Base-by-base conservation (phyloP, 2,888 invertebrate genomes). In the Lapara coniferarum region DNA sequence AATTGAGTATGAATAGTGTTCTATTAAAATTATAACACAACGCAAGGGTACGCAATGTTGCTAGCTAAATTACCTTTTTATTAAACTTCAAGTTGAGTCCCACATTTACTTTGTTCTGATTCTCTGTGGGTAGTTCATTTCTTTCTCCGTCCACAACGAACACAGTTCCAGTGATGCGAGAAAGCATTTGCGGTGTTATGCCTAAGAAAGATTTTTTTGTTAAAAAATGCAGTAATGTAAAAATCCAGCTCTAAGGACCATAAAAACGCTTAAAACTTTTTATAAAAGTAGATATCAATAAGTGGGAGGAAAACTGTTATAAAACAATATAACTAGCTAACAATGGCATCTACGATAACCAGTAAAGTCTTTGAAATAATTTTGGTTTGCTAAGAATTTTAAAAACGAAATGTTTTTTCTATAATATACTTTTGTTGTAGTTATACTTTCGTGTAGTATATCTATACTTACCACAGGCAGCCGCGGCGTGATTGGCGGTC, bases 11-110 rank as follows among this genome's bases (percentile, higher is more conserved):
- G 25, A 25, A 25, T 25, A 25, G 25, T 25, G 25, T 25, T 25
- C 2, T 25, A 25, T 1, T 2, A 25, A 25, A 25, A 2, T 25
- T 25, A 25, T 25, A 25, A 25, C 25, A 25, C 25, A 25, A 25
- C 25, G 25, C 25, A 25, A 25, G 2, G 25, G 25, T 25, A 25
- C 25, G 25, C 25, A 25, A 25, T 25, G 25, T 25, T 25, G 25
- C 25, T 25, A 25, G 25, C 25, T 37, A 37, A 37, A 70, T 52
- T 75, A 97, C 96, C 94, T 97, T 95, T 84, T 97, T 98, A 73
- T 96, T 97, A 82, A 97, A 97, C 89, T 99, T 99, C 30, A 99
- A 93, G 85, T 98, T 98, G 63, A 99, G 94, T 0, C 99, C 99
- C 46, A 99, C 95, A 85, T 99, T 99, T 16, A 96, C 86, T 83